These are phyloP conservation scores for Nyctalus aviator DNA, from an alignment of 2,797 vertebrate genomes.

Conservation along the genomic window DNA sequence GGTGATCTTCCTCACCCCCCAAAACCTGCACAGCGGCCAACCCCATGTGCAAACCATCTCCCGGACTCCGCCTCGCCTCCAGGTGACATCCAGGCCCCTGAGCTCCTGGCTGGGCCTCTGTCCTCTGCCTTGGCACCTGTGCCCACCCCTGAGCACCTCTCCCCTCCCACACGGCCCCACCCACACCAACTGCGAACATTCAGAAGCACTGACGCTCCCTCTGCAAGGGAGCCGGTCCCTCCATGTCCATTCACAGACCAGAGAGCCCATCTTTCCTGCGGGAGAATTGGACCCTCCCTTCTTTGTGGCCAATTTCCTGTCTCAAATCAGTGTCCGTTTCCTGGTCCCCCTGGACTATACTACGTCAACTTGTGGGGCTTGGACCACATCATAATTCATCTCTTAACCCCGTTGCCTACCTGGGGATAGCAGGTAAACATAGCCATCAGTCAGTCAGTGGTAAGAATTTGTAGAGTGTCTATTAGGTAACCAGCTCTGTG, in stretches of 20 bases:
- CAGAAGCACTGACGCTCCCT: background rate
- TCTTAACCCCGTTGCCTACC: background rate
- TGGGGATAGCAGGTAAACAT: background rate
- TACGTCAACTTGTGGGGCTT: background rate
- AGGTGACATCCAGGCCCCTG: background rate
- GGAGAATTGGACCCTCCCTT: background rate
- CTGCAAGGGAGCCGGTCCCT: background rate
- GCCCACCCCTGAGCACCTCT: background rate
- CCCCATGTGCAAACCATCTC: background rate
- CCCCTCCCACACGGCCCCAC: background rate
- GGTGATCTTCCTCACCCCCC: background rate
- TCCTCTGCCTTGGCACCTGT: background rate
- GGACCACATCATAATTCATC: background rate
- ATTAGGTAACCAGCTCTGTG: slow-evolving; percentile 12
- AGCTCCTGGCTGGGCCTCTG: background rate
- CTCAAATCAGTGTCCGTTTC: background rate
- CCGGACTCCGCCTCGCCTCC: background rate
- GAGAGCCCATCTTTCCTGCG: background rate
- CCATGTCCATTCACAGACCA: background rate
- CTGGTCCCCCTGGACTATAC: background rate
- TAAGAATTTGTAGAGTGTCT: background rate
- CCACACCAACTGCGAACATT: background rate
- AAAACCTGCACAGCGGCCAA: background rate
- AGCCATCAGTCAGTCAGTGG: background rate
- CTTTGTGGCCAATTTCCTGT: background rate